Evolutionary conservation across 2,888 invertebrate species (phyloP).

Genomic region (Lagria hirta): DNA sequence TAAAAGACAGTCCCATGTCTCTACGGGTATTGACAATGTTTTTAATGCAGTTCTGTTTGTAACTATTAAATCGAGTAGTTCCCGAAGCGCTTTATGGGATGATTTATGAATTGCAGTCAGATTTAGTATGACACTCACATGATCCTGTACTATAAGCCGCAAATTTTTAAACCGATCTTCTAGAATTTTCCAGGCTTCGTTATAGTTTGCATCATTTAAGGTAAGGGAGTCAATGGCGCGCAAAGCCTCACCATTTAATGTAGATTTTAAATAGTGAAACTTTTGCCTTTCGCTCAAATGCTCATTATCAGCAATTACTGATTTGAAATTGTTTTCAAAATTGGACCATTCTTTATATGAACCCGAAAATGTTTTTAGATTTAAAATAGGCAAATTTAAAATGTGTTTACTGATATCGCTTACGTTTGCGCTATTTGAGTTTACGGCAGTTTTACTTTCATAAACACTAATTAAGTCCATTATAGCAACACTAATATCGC

Average conservation of each 20-base stretch:
- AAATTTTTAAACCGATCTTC: slow-evolving; percentile 1
- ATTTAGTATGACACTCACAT: neutral
- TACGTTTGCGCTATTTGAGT: too few relatives aligned
- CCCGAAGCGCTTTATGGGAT: neutral
- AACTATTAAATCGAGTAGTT: neutral
- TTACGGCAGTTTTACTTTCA: too few relatives aligned
- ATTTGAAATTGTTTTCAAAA: slow-evolving; percentile 3
- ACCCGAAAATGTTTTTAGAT: neutral
- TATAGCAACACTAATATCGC: too few relatives aligned
- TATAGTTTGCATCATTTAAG: neutral
- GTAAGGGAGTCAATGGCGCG: neutral
- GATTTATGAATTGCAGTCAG: neutral
- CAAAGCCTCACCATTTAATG: neutral
- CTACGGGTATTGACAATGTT: neutral
- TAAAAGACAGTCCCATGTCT: neutral
- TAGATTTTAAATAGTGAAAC: neutral
- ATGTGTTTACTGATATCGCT: too few relatives aligned
- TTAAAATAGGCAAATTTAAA: neutral
- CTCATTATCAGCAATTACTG: neutral
- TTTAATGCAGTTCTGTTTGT: neutral
- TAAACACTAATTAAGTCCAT: too few relatives aligned
- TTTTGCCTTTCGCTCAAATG: neutral
- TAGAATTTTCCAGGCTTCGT: neutral
- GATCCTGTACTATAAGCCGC: slow-evolving; percentile 1
- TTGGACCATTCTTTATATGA: slow-evolving; percentile 1